phyloP scores from a whole-genome alignment of 2,888 invertebrate species.

The Drosophila sordidula region DNA sequence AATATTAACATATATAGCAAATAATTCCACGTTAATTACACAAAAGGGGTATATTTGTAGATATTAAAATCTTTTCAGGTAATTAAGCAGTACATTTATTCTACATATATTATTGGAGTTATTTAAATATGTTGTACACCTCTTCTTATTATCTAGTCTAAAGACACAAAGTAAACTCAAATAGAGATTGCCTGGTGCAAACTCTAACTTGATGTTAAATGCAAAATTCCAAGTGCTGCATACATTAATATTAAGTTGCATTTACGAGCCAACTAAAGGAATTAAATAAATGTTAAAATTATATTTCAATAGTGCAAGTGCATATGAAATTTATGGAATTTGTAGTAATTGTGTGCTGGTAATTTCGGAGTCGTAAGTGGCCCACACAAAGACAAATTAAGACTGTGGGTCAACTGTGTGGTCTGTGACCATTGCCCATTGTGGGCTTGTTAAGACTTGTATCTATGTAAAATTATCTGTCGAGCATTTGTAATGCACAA shows the following conservation, averaged over 20 bases:
- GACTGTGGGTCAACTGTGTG: slow-evolving; percentile 16
- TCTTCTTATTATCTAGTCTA: too few species aligned
- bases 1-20: too few species aligned
- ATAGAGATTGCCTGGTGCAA: too few species aligned
- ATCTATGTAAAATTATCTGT: slow-evolving; percentile 63
- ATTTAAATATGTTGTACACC: too few species aligned
- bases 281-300: slow-evolving; percentile 2
- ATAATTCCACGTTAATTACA: too few species aligned
- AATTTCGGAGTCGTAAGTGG: background rate
- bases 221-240: background rate
- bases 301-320: background rate
- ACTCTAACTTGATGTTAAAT: background rate
- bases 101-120: too few species aligned
- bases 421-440: slow-evolving; percentile 10
- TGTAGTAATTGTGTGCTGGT: background rate
- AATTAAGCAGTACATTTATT: too few species aligned
- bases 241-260: background rate
- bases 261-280: slow-evolving; percentile 11
- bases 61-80: too few species aligned
- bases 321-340: too few species aligned
- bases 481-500: slow-evolving; percentile 72
- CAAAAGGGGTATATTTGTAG: too few species aligned
- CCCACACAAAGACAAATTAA: slow-evolving; percentile 7
- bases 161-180: too few species aligned
- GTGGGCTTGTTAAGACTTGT: slow-evolving; percentile 37